A percentile compares a stretch with the other conserved stretches of the same genome.
Conservation (phyloP, 2,113 vertebrate genomes). For the Odocoileus virginianus region DNA sequence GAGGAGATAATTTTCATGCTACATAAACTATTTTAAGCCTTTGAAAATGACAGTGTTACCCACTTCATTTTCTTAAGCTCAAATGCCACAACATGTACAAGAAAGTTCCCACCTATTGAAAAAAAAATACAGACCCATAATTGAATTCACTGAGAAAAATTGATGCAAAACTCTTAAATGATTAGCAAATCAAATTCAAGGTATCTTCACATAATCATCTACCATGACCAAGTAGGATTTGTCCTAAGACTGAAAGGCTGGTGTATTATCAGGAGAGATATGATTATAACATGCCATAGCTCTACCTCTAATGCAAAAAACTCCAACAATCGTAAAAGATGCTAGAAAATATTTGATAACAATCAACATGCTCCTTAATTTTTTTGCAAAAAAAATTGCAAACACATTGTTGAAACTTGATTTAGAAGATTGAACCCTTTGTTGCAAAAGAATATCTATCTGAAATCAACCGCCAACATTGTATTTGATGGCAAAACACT, state of each 20-base stretch:
- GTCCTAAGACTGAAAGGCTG: not conserved
- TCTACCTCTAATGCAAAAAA: not conserved
- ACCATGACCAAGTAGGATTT: not conserved
- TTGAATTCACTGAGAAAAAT: not conserved
- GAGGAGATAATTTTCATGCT: not conserved
- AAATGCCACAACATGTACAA: not conserved
- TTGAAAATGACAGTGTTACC: not conserved
- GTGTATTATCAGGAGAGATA: not conserved
- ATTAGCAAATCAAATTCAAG: constrained; percentile 34
- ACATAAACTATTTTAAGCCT: not conserved
- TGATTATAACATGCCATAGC: not conserved
- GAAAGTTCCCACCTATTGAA: not conserved
- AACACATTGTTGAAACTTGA: not conserved
- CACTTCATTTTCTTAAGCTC: not conserved
- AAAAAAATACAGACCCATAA: not conserved
- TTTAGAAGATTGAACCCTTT: not conserved
- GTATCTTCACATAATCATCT: not conserved
- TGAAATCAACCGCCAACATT: not conserved
- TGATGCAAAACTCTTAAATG: not conserved
- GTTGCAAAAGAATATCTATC: not conserved
- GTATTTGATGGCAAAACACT: not conserved
- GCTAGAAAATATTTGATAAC: not conserved
- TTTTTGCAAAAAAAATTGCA: not conserved
- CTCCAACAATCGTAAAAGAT: not conserved
- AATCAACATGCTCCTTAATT: not conserved